Conservation (phyloP, 2,888 invertebrate genomes). For the Lysandra bellargus region DNA sequence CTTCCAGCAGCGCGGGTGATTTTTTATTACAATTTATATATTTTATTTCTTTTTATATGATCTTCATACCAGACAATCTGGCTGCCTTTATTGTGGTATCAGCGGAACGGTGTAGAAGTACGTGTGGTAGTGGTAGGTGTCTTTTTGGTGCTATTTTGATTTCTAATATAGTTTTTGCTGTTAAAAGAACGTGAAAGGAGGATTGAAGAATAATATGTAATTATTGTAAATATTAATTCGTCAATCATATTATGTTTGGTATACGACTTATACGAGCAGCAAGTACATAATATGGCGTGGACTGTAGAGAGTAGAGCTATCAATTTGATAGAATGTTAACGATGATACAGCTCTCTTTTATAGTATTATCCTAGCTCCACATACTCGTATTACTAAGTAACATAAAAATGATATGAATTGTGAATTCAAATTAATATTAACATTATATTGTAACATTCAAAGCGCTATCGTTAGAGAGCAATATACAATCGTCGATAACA, state of each 20-base stretch:
- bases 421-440: neutral
- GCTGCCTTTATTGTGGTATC: neutral
- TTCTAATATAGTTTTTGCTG: neutral
- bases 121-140: neutral
- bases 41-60: neutral
- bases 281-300: too few relatives aligned
- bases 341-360: neutral
- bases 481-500: neutral
- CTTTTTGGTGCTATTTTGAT: neutral
- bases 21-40: constrained; percentile 22
- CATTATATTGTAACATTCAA: neutral
- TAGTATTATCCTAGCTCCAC: neutral
- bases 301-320: too few relatives aligned
- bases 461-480: constrained; percentile 3
- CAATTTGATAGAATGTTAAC: too few relatives aligned
- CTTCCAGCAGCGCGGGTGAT: constrained; percentile 44
- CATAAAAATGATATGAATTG: neutral
- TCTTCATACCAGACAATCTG: constrained; percentile 2
- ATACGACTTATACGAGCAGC: too few relatives aligned
- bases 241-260: too few relatives aligned
- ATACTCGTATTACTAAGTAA: neutral
- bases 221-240: too few relatives aligned
- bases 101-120: neutral
- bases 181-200: too few relatives aligned
- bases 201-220: too few relatives aligned